These are phyloP conservation scores for Bombus balteatus DNA, from an alignment of 1,140 invertebrate genomes.

Conservation along the genomic window DNA sequence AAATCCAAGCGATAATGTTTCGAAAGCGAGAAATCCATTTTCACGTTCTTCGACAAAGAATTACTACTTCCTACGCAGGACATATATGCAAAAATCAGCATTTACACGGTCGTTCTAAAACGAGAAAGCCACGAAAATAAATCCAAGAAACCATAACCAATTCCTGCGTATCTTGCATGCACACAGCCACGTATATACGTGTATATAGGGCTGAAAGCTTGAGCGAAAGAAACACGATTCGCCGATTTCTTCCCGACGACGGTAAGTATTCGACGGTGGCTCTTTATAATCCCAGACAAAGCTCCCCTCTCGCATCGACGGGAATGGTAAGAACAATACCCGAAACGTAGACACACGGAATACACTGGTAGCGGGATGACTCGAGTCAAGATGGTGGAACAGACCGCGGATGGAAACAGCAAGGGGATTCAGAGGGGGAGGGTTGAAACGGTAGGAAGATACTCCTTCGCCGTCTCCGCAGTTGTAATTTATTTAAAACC, in stretches of 20 bases:
- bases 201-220: not conserved
- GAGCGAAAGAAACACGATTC: not conserved
- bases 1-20: not conserved
- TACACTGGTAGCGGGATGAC: conserved; percentile 31
- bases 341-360: conserved; percentile 49
- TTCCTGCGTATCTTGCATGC: not conserved
- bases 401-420: conserved; percentile 18
- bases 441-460: conserved; percentile 68
- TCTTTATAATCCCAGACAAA: conserved; percentile 65
- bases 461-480: conserved; percentile 77
- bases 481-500: conserved; percentile 84
- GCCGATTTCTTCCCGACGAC: conserved; percentile 5
- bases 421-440: conserved; percentile 48
- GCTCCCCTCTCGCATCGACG: conserved; percentile 45
- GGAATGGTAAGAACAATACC: conserved; percentile 48
- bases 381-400: conserved; percentile 55
- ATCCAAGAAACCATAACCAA: not conserved
- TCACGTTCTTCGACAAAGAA: not conserved
- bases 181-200: not conserved
- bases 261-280: conserved; percentile 36
- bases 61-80: not conserved
- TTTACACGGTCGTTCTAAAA: not conserved
- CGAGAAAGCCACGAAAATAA: not conserved
- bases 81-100: not conserved
- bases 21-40: not conserved